Base-by-base conservation (phyloP, 2,113 vertebrate genomes). In the Dasyurus viverrinus region DNA sequence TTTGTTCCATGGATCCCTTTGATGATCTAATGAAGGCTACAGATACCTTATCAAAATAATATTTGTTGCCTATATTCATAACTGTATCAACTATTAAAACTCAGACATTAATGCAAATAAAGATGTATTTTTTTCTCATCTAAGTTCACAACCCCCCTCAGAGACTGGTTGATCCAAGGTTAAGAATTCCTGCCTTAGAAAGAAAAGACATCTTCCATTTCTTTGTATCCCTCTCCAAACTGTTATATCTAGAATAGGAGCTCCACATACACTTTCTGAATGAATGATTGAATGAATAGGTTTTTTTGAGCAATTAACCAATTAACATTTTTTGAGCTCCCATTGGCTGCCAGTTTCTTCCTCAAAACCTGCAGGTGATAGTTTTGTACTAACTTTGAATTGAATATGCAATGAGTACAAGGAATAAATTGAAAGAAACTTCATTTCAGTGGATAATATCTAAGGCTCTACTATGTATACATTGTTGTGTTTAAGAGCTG, bases 291-390 rank as follows among this genome's bases (percentile, higher is more conserved):
- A 76, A 76, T 84, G 36, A 84, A 84, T 84, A 84, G n/a, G n/a
- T 42, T 42, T 42, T 23, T 42, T 84, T 19, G 6, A 84, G 68
- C 36, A 84, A 84, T 84, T 84, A 84, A 84, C n/a, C 68, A 84
- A 84, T 84, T 84, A 84, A 84, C 68, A 84, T 84, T 84, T 84
- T 23, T 84, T 84, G 68, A 84, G 68, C 68, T 84, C 68, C n/a
- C 68, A 84, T n/a, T 84, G 68, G n/a, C 68, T 84, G 68, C n/a
- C 68, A 84, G n/a, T 84, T 84, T 84, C 68, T 42, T 84, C n/a
- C 68, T n/a, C 19, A 22, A 23, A 84, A 84, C 68, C n/a, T 84
- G 68, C 68, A 42, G 68, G n/a, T 84, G n/a, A 42, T 2, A 42
- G 36, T n/a, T 42, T 84, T 84, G 42, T 84, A 42, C n/a, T 22